These are phyloP conservation scores for Grammomys surdaster DNA, from an alignment of 2,113 vertebrate genomes.

Conservation along the genomic window DNA sequence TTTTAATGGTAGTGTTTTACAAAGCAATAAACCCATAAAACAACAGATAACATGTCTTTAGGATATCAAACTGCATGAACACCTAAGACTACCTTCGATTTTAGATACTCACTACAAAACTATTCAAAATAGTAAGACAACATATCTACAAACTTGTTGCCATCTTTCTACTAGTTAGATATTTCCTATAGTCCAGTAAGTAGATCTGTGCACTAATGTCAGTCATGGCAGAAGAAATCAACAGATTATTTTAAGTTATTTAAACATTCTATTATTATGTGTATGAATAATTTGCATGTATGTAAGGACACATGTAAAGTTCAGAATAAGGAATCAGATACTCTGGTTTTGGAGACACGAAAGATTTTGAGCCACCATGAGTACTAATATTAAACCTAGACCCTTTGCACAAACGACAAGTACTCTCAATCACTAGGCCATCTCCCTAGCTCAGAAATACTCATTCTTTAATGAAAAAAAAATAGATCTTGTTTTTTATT, in stretches of 20 bases:
- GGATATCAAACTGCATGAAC: too few species aligned
- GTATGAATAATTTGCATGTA: background rate
- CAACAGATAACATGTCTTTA: background rate
- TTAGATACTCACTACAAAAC: background rate
- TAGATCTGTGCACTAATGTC: background rate
- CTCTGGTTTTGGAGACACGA: background rate
- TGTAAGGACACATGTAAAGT: background rate
- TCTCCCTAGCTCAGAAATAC: background rate
- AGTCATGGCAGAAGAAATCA: background rate
- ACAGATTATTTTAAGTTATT: background rate
- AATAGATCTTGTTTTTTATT: background rate
- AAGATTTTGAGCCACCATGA: background rate
- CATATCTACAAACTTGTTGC: too few species aligned
- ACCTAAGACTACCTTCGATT: too few species aligned
- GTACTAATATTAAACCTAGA: background rate
- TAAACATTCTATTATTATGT: background rate
- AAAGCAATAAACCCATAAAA: too few species aligned
- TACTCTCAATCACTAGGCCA: background rate
- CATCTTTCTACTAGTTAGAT: background rate
- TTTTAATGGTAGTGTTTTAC: too few species aligned
- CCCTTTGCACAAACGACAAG: background rate
- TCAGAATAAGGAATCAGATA: background rate
- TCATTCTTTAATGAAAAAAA: background rate
- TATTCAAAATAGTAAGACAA: background rate
- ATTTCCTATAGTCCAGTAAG: background rate